These are phyloP conservation scores for Saccopteryx bilineata DNA, from an alignment of 2,113 vertebrate genomes.

Conservation along the genomic window DNA sequence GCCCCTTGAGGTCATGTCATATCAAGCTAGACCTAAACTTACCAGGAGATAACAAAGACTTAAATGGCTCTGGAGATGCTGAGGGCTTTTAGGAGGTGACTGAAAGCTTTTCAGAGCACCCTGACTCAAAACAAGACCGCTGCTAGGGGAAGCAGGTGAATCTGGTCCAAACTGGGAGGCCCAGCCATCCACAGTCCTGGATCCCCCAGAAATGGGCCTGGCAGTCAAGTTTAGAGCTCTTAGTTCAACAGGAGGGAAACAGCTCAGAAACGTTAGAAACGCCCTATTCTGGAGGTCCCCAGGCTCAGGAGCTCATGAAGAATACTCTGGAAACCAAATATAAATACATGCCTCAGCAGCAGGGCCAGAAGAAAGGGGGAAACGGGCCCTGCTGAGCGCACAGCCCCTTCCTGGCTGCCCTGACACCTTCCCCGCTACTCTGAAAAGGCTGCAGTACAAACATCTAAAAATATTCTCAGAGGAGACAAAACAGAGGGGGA, in stretches of 20 bases:
- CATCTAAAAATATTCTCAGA: constrained; percentile 49
- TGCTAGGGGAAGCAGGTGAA: neutral
- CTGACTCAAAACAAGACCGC: neutral
- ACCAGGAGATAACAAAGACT: neutral
- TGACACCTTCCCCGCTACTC: neutral
- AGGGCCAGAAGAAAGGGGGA: neutral
- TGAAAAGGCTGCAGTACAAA: neutral
- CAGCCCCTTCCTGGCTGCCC: neutral
- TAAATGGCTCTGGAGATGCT: constrained; percentile 25
- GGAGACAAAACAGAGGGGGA: constrained; percentile 60
- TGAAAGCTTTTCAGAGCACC: neutral
- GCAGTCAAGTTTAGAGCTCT: neutral
- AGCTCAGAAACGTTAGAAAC: neutral
- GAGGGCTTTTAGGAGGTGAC: neutral
- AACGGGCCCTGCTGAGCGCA: neutral
- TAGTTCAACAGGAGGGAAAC: neutral
- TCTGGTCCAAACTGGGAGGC: neutral
- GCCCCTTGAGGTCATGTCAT: neutral
- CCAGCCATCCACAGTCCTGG: neutral
- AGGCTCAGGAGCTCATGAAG: neutral
- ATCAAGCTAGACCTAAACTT: constrained; percentile 27
- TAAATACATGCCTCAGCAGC: constrained; percentile 8
- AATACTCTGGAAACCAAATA: constrained; percentile 19
- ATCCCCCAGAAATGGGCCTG: neutral
- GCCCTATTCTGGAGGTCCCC: neutral